A percentile compares a stretch with the other conserved stretches of the same genome.
phyloP scores from a whole-genome alignment of 2,888 invertebrate genomes.

The Mesochorus sp. region DNA sequence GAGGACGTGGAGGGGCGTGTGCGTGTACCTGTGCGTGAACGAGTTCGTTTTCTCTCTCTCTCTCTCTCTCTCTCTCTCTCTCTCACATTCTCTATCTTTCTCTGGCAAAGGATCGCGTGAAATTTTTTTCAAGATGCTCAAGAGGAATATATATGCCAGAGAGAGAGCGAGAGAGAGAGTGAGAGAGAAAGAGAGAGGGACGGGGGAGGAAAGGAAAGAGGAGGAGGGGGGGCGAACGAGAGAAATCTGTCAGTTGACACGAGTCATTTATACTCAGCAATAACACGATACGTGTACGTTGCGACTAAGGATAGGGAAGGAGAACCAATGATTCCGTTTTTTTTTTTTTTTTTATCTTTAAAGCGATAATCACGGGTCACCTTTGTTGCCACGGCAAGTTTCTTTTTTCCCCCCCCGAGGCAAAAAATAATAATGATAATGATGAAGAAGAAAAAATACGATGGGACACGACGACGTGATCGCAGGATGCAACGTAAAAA shows the following conservation, averaged over 20 bases:
- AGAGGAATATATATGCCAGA: neutral
- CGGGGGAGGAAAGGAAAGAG: slow-evolving; percentile 17
- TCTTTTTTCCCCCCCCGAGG: slow-evolving; percentile 17
- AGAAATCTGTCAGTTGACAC: slow-evolving; percentile 56
- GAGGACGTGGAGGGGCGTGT: slow-evolving; percentile 61
- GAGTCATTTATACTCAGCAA: slow-evolving; percentile 50
- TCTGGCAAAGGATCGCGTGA: slow-evolving; percentile 37
- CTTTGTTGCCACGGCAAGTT: slow-evolving; percentile 55
- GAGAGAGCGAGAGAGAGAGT: slow-evolving; percentile 19
- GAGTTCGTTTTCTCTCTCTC: slow-evolving; percentile 34
- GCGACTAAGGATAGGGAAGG: slow-evolving; percentile 53
- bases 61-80: slow-evolving; percentile 26
- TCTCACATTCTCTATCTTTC: slow-evolving; percentile 29
- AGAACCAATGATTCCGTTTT: no score
- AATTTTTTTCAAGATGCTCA: slow-evolving; percentile 33
- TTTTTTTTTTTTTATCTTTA: slow-evolving; percentile 29
- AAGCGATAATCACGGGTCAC: slow-evolving; percentile 42
- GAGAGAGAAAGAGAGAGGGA: slow-evolving; percentile 17
- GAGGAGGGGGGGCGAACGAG: slow-evolving; percentile 25
- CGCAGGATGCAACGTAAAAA: slow-evolving; percentile 64
- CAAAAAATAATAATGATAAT: slow-evolving; percentile 22
- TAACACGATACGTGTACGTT: slow-evolving; percentile 50
- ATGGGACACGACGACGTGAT: slow-evolving; percentile 56
- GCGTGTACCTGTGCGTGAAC: slow-evolving; percentile 61
- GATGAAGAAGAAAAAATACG: slow-evolving; percentile 16